Conservation (phyloP, 2,888 invertebrate genomes). For the Fragum whitleyi region DNA sequence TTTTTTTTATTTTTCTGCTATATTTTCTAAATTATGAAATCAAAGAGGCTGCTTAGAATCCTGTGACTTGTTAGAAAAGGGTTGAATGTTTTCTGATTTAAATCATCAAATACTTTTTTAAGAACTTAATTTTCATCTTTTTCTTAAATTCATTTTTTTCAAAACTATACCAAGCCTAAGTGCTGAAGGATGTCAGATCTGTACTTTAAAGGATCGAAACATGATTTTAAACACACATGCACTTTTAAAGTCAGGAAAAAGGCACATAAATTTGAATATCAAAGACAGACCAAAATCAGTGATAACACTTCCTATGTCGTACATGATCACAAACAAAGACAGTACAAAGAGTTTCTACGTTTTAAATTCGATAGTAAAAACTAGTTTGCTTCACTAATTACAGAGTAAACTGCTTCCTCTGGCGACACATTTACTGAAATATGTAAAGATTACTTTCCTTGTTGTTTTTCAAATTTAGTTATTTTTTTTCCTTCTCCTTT, state of each 20-base stretch:
- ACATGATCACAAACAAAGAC: constrained; percentile 7
- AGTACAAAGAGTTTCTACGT: constrained; percentile 12
- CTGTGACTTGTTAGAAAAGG: too few species aligned
- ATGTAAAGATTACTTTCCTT: not conserved
- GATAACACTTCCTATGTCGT: not conserved
- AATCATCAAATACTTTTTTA: too few species aligned
- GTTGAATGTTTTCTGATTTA: too few species aligned
- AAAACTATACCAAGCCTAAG: too few species aligned
- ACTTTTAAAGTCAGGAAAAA: not conserved
- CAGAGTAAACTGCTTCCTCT: not conserved
- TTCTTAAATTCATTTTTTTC: too few species aligned
- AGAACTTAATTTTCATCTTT: too few species aligned
- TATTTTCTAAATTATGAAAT: too few species aligned
- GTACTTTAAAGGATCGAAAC: not conserved
- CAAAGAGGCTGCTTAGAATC: too few species aligned
- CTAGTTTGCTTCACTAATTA: constrained; percentile 35
- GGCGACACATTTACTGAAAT: constrained; percentile 14
- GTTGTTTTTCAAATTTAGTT: not conserved
- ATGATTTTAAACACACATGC: not conserved
- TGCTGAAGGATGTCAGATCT: too few species aligned
- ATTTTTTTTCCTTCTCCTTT: too few species aligned
- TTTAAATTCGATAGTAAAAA: constrained; percentile 34
- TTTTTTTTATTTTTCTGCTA: too few species aligned
- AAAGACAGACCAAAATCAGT: constrained; percentile 13
- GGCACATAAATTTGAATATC: constrained; percentile 15